Evolutionary conservation across 2,888 invertebrate species (phyloP), one percentile per base, ranked within the genome.

Genomic region (Salpingus planirostris): DNA sequence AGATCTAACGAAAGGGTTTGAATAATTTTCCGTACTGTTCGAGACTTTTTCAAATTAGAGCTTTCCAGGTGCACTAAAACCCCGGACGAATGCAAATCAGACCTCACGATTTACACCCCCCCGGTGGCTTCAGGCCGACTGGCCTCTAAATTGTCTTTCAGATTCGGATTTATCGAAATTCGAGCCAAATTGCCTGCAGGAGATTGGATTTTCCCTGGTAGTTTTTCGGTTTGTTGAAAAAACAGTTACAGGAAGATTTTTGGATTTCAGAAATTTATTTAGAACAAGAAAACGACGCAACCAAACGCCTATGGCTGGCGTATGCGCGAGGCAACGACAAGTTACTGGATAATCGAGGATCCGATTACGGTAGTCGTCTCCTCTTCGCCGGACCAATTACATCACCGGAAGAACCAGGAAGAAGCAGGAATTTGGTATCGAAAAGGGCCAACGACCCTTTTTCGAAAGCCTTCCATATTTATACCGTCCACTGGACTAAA

Each of bases 401-500:
- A 52, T 58, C 62, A 33, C 18, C 33, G 1, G 46, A 54, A 2
- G 57, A 50, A 41, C 43, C 43, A 6, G 11, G 26, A 23, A 24
- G 37, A 24, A 43, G 45, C 25, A 24, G 25, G 12, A 39, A 44
- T 33, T 33, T 51, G 15, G 33, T 33, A 22, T 37, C 45, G 2
- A 29, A 30, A 14, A 15, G 11, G 15, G n/a, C 4, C 21, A 21
- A 6, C 11, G 2, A 42, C 31, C 42, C 55, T 1, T 74, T 76
- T 71, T 72, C 74, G 7, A 65, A 73, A 3, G 69, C 7, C n/a
- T 80, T 73, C 55, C 84, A 85, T 46, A 63, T 64, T 1, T 86
- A 76, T 53, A 68, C 70, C 4, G 34, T 83, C 1, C 69, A 71
- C 30, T 87, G 86, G 86, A 69, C 67, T 5, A 71, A 72, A 50